Base-by-base conservation (phyloP, 1,140 invertebrate genomes). In the Diploscapter pachys region DNA sequence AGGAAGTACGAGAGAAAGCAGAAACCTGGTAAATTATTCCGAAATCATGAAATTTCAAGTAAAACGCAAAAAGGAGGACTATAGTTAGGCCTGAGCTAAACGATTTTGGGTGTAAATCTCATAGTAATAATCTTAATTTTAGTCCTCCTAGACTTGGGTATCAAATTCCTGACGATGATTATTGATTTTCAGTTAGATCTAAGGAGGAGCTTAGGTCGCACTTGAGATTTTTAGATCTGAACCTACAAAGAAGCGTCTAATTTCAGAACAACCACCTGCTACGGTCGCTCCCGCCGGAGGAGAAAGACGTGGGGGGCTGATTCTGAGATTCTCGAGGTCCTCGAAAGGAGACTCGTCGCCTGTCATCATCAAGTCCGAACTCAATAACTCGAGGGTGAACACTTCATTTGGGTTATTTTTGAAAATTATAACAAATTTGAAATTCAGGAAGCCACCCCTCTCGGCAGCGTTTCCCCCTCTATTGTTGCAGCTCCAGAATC, bases 1-100 rank as follows among this genome's bases (percentile, higher is more conserved):
- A 9, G 73, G 31, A 74, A 74, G 48, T 74, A 74, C 13, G 73
- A 74, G 54, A n/a, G 73, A 48, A 74, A 74, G 61, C 61, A 48
- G 9, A 53, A 68, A 52, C 55, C 55, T 31, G 66, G 8, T 31
- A 64, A n/a, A 59, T 49, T 48, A 55, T 13, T 63, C 63, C 3
- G 66, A 53, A 50, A 57, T 31, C 31, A 31, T 31, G 31, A 31
- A 31, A 31, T 31, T 31, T 31, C 31, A 31, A 31, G 31, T 31
- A 31, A 31, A 31, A 31, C 31, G 31, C 31, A 31, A 31, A 31
- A 31, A 31, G 31, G 31, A 31, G 31, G 31, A 31, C 31, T 31
- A 31, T 31, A 31, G 31, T 31, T 31, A 31, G 31, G 31, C 31
- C 31, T 31, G 31, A 31, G 31, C 31, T 31, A 31, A 31, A 31